Evolutionary conservation across 2,797 vertebrate genomes (phyloP), one percentile per base, ranked within the genome.

Genomic region (Lerista edwardsae): DNA sequence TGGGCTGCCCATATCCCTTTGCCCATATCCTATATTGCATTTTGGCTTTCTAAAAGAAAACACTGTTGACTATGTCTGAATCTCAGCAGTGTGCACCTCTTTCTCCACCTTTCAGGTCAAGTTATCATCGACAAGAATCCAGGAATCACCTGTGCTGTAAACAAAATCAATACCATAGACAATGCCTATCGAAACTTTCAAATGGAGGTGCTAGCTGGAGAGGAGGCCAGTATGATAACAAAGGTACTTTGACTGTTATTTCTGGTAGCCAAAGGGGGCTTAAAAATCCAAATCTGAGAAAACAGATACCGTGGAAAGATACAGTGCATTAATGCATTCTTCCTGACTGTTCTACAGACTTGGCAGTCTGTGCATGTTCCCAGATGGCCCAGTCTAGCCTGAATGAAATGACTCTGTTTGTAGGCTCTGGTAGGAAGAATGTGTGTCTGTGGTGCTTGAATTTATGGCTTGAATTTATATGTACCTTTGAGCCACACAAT

Each of bases 91-190:
- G 21, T 59, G 55, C 87, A 8, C 55, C 8, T 31, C 11, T 69
- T 68, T 76, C 44, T 41, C 73, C 57, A 17, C 23, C 55, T 92
- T 93, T 79, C 83, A 98, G 97, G 97, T 86, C 97, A 99, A 91
- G 98, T 99, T 89, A 97, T 99, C 91, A 97, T 99, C 85, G 98
- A 99, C 95, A 99, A 99, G 96, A 99, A 98, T 91, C 97, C 98
- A 0, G 98, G 98, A 29, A 90, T 99, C 84, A 98, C 97, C 72
- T 98, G 97, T 75, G 98, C 97, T 86, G 98, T 99, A 90, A 99
- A 99, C 89, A 99, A 99, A 95, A 97, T 93, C 73, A 99, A 87
- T 91, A 97, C 93, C 25, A 99, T 99, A 4, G 97, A 99, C 91
- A 97, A 95, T 80, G 97, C 97, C 0, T 99, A 98, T 93, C 96